Base-by-base conservation (phyloP, 2,888 invertebrate genomes). In the Steinernema hermaphroditum region DNA sequence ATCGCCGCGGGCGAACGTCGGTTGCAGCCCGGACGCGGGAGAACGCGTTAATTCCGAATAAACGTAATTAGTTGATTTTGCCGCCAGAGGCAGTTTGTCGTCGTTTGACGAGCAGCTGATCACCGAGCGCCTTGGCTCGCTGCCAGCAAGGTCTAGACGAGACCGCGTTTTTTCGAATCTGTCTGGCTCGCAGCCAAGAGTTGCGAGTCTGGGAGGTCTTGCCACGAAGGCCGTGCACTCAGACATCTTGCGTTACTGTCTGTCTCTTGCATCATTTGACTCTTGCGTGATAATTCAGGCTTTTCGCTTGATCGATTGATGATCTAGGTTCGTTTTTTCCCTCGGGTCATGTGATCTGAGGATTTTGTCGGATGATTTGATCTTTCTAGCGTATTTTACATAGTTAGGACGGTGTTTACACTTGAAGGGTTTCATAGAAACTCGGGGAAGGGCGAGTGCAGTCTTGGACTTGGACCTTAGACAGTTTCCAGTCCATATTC, bases 51-150 rank as follows among this genome's bases (percentile, higher is more conserved):
- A 62, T 32, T 34, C 14, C 16, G 62, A 14, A 62, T 32, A 62
- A 62, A 62, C 62, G 62, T 62, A 62, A 62, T 62, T 62, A 62
- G 29, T 62, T 62, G 27, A 34, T 62, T 62, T 62, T 62, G 62
- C 62, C 62, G 62, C 62, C 62, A 62, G 29, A 9, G 62, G 62
- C 62, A 34, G 62, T 62, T 62, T 62, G 27, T 62, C 62, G 62
- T 62, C 62, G 62, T 16, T 37, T 37, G 16, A 62, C 62, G 34
- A 62, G 62, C 62, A 62, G 62, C 62, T 62, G 62, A 62, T 62
- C 62, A 62, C 62, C 46, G 62, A 29, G 29, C 62, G 62, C 62
- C 62, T 62, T 62, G 62, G 62, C 62, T 14, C 16, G 1, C 12
- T 29, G 62, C 62, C 62, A 62, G 22, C 62, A 62, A 62, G 62